Conservation (phyloP, 2,797 vertebrate species). For the Callimico goeldii region DNA sequence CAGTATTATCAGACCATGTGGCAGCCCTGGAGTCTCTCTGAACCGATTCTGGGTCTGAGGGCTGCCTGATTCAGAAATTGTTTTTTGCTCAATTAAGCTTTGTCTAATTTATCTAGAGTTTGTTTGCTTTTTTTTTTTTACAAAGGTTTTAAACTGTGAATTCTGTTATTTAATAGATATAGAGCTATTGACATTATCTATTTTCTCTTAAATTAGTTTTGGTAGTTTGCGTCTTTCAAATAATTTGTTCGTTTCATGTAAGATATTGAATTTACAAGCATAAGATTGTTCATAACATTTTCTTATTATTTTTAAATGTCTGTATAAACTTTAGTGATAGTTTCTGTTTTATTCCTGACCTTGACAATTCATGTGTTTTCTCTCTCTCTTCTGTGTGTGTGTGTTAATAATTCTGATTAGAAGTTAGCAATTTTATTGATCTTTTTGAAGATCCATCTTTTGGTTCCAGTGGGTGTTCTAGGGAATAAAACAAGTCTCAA, state of each 20-base stretch:
- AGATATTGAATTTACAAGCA: not conserved
- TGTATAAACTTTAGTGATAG: not conserved
- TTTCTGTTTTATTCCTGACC: not conserved
- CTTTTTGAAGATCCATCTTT: not conserved
- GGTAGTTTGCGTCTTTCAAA: not conserved
- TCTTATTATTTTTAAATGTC: not conserved
- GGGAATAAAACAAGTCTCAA: not conserved
- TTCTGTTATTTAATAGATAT: not conserved
- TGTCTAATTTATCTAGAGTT: not conserved
- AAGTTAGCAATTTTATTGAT: not conserved
- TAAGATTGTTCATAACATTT: not conserved
- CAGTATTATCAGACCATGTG: not conserved
- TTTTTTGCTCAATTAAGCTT: not conserved
- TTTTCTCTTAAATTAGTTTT: not conserved
- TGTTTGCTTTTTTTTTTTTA: not conserved
- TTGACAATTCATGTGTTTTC: not conserved
- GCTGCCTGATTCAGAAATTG: not conserved
- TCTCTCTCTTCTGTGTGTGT: not conserved
- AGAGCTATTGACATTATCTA: not conserved
- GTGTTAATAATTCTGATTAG: not conserved
- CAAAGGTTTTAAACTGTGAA: not conserved
- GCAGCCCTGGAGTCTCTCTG: not conserved
- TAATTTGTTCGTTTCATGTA: not conserved
- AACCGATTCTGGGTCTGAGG: not conserved
- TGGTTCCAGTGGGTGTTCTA: not conserved